A percentile compares a stretch with the other conserved stretches of the same genome.
Evolutionary conservation across 2,113 vertebrate species (phyloP).

Genomic region (Eira barbara): DNA sequence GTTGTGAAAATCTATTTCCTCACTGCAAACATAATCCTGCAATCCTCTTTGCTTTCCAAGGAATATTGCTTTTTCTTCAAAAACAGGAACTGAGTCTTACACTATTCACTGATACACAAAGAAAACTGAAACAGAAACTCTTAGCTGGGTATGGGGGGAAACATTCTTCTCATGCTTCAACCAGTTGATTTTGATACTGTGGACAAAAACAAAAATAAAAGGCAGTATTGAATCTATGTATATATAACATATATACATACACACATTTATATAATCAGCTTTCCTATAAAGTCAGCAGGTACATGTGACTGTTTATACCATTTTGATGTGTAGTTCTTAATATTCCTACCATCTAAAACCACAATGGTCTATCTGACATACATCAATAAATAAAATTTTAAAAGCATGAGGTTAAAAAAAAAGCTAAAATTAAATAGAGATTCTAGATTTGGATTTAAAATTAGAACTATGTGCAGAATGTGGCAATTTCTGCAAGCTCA

Average conservation of each 20-base stretch:
- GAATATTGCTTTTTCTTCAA: constrained; percentile 85
- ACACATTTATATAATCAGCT: constrained; percentile 78
- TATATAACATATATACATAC: constrained; percentile 77
- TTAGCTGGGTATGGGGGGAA: constrained; percentile 61
- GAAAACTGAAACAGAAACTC: constrained; percentile 61
- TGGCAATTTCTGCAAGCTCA: constrained; percentile 76
- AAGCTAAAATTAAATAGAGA: constrained; percentile 81
- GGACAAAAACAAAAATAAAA: constrained; percentile 75
- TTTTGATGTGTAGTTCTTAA: constrained; percentile 79
- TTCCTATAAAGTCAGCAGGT: constrained; percentile 83
- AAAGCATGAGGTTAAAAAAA: constrained; percentile 81
- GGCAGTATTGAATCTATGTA: constrained; percentile 85
- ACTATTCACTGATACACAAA: constrained; percentile 45
- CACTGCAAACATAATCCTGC: constrained; percentile 54
- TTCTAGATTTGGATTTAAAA: constrained; percentile 80
- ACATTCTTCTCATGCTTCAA: constrained; percentile 76
- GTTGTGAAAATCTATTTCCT: constrained; percentile 59
- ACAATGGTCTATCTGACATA: constrained; percentile 73
- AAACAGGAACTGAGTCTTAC: constrained; percentile 77
- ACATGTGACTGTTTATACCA: constrained; percentile 78
- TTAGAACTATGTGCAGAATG: constrained; percentile 69
- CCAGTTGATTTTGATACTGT: constrained; percentile 70
- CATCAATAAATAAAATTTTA: constrained; percentile 85
- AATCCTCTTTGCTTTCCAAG: constrained; percentile 68
- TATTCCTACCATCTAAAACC: constrained; percentile 77